Conservation (phyloP, 2,797 vertebrate genomes). For the Florisuga fusca region DNA sequence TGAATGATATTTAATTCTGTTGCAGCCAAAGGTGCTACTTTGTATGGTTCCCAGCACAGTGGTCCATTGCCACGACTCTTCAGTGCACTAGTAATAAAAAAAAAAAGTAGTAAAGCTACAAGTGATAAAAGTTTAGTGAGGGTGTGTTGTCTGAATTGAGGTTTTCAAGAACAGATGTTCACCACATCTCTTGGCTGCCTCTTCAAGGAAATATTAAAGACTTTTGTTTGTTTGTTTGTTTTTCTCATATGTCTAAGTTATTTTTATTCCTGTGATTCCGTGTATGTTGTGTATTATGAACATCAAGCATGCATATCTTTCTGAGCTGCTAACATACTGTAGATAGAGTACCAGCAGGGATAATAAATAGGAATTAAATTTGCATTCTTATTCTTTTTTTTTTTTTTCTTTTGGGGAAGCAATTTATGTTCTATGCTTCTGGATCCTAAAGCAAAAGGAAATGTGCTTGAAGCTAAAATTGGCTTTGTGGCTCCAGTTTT, state of each 20-base stretch:
- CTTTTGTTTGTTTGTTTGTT: background rate
- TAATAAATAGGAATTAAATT: conserved; percentile 71
- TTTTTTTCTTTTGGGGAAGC: background rate
- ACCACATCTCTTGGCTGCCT: background rate
- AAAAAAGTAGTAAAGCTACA: background rate
- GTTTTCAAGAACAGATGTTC: background rate
- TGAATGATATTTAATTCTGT: background rate
- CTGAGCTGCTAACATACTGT: background rate
- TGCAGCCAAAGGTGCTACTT: background rate
- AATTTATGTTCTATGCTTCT: conserved; percentile 70
- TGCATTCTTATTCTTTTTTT: conserved; percentile 27
- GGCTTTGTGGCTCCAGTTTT: conserved; percentile 71
- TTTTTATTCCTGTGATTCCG: background rate
- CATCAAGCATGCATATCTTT: background rate
- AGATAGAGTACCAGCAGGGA: conserved; percentile 52
- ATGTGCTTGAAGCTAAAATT: conserved; percentile 73
- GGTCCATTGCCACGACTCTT: background rate
- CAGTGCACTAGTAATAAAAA: background rate
- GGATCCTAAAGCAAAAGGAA: conserved; percentile 71
- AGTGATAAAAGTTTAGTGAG: background rate
- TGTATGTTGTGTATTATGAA: background rate
- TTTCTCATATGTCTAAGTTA: background rate
- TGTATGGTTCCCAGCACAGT: background rate
- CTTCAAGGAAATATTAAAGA: background rate
- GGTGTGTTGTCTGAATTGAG: background rate